phyloP scores from a whole-genome alignment of 2,888 invertebrate genomes.

The Doris montereyensis region DNA sequence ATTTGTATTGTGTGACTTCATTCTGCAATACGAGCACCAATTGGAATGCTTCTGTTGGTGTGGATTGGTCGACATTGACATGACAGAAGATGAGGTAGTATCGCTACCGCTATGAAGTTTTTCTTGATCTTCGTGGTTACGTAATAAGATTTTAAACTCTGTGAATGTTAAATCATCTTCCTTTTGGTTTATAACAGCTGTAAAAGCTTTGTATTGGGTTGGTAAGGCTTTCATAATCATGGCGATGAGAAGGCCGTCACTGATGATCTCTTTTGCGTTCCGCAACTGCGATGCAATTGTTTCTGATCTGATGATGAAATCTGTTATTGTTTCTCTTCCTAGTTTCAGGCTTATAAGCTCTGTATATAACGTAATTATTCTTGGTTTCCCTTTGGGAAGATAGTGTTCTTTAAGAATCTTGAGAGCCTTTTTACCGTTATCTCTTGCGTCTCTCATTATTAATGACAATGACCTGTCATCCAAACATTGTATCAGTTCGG shows the following conservation, averaged over 20 bases:
- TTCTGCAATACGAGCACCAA: not conserved
- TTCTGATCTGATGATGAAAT: constrained; percentile 36
- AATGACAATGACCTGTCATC: constrained; percentile 46
- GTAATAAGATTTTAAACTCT: not conserved
- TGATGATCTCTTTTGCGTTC: constrained; percentile 40
- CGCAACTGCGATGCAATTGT: constrained; percentile 28
- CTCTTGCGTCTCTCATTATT: constrained; percentile 45
- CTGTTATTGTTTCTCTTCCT: constrained; percentile 34
- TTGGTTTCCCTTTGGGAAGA: constrained; percentile 41
- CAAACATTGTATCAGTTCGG: constrained; percentile 46
- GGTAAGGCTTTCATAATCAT: constrained; percentile 46
- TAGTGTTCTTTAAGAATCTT: constrained; percentile 45
- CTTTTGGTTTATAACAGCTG: constrained; percentile 38
- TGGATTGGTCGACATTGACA: not conserved
- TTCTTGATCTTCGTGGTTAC: constrained; percentile 33
- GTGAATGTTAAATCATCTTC: not conserved
- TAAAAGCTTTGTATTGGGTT: constrained; percentile 39
- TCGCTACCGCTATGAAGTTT: not conserved
- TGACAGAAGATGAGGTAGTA: not conserved
- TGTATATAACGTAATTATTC: constrained; percentile 44
- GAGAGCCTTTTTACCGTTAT: constrained; percentile 49
- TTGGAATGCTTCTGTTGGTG: not conserved
- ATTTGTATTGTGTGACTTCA: not conserved
- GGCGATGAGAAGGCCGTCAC: constrained; percentile 44
- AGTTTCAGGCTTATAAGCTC: constrained; percentile 38